phyloP scores from a whole-genome alignment of 1,140 invertebrate species.

The Drosophila repleta region DNA sequence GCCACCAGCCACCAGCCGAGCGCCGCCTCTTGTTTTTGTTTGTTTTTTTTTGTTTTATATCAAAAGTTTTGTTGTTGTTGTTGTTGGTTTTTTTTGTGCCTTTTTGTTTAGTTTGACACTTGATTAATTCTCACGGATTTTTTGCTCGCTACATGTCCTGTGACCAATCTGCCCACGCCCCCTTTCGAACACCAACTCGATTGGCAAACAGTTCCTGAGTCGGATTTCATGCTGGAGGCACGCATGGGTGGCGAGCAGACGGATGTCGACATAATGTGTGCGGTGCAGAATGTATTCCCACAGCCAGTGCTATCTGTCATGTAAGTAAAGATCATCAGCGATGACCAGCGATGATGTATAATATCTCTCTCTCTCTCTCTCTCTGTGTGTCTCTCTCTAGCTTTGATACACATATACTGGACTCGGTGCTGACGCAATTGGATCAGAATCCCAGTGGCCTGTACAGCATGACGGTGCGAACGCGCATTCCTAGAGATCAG shows the following conservation, averaged over 20 bases:
- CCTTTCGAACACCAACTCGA: neutral
- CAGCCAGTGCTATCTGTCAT: constrained; percentile 78
- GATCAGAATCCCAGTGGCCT: constrained; percentile 82
- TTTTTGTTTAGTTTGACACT: constrained; percentile 81
- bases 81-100: constrained; percentile 48
- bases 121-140: constrained; percentile 79
- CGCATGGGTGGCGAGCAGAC: constrained; percentile 73
- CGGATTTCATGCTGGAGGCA: constrained; percentile 82
- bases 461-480: constrained; percentile 81
- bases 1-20: constrained; percentile 22
- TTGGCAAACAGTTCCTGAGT: constrained; percentile 76
- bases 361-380: neutral
- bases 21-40: constrained; percentile 69
- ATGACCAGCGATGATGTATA: neutral
- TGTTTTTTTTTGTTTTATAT: constrained; percentile 48
- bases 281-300: constrained; percentile 81
- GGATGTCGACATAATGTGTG: constrained; percentile 80
- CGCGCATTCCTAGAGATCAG: constrained; percentile 80
- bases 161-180: neutral
- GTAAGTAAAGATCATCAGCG: constrained; percentile 59
- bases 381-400: constrained; percentile 18
- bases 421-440: constrained; percentile 79
- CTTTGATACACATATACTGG: constrained; percentile 79
- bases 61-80: constrained; percentile 50
- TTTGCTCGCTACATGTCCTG: constrained; percentile 33